A percentile compares a stretch with the other conserved stretches of the same genome.
Conservation (phyloP, 2,888 invertebrate species). For the Unio delphinus region DNA sequence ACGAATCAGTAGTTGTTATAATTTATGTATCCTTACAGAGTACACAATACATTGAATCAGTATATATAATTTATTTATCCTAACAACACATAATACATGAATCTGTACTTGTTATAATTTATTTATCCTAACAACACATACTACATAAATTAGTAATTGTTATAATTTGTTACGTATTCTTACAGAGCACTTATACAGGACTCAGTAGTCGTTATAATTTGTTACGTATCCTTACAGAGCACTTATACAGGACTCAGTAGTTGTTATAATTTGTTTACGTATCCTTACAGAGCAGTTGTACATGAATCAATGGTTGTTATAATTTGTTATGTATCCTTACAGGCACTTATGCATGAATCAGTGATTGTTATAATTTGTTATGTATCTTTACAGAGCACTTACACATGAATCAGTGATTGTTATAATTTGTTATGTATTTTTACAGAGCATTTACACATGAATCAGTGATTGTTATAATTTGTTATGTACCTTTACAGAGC, state of each 20-base stretch:
- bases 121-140: slow-evolving; percentile 74
- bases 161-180: slow-evolving; percentile 3
- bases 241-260: too few species aligned
- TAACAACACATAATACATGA: slow-evolving; percentile 51
- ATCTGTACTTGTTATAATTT: not conserved
- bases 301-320: too few species aligned
- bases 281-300: slow-evolving; percentile 74
- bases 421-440: not conserved
- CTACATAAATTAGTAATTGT: slow-evolving; percentile 69
- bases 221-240: too few species aligned
- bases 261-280: slow-evolving; percentile 1
- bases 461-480: too few species aligned
- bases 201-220: too few species aligned
- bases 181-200: slow-evolving; percentile 75
- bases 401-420: too few species aligned
- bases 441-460: too few species aligned
- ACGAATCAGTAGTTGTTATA: too few species aligned
- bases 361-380: too few species aligned
- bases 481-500: too few species aligned
- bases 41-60: slow-evolving; percentile 53
- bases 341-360: slow-evolving; percentile 75
- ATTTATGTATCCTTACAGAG: slow-evolving; percentile 72
- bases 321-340: slow-evolving; percentile 50
- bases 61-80: too few species aligned
- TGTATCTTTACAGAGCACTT: too few species aligned